These are phyloP conservation scores for Myotis planiceps DNA, from an alignment of 2,797 vertebrate species.

Conservation along the genomic window DNA sequence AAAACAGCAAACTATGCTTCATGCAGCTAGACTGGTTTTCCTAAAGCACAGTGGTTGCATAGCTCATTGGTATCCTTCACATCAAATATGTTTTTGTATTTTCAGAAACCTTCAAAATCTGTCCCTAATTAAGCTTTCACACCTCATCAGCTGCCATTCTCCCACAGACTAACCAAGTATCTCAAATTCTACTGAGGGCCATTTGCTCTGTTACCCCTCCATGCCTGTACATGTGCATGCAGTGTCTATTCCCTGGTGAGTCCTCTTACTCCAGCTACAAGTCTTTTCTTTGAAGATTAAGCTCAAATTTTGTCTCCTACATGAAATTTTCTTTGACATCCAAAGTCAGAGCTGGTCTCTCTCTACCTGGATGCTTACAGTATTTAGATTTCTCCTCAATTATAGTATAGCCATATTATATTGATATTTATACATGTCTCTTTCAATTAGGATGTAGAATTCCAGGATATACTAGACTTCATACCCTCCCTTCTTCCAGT, in stretches of 20 bases:
- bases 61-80: not conserved
- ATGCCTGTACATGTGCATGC: not conserved
- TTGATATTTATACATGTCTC: not conserved
- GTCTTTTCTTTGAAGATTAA: not conserved
- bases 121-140: not conserved
- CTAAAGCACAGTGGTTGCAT: not conserved
- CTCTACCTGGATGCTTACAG: not conserved
- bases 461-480: not conserved
- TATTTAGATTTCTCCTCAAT: not conserved
- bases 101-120: not conserved
- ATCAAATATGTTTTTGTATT: not conserved
- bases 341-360: not conserved
- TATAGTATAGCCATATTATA: not conserved
- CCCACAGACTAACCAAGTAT: not conserved
- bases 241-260: not conserved
- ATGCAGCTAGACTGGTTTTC: not conserved
- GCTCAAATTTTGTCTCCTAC: not conserved
- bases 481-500: rapidly evolving
- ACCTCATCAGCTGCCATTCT: not conserved
- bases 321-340: not conserved
- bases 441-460: not conserved
- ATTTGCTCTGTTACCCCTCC: not conserved
- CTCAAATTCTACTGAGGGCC: not conserved
- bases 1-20: not conserved
- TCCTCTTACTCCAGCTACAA: not conserved